Evolutionary conservation across 2,113 vertebrate genomes (phyloP), one percentile per base, ranked within the genome.

Genomic region (Eleginops maclovinus): DNA sequence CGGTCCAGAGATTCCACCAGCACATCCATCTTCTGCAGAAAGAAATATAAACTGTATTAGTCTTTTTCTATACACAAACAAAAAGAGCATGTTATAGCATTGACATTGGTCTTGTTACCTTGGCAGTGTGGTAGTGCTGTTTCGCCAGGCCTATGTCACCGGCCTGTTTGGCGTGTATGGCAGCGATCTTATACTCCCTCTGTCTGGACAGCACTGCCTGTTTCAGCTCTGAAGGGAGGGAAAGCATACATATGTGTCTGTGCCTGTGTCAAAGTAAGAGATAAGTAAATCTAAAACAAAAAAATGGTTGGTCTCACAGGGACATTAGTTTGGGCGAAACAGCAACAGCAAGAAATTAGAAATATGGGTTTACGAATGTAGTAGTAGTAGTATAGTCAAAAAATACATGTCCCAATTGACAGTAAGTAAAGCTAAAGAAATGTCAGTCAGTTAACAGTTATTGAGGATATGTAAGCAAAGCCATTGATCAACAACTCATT

Each of bases 181-280:
- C 97, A 0, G 96, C 96, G 61, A 97, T 77, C 73, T 97, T 97
- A 61, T 97, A 98, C 21, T 96, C 96, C 1, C 92, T 94, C 89
- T 97, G 96, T 59, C 94, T 94, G 79, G 86, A 89, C 86, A 95
- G 84, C 36, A 97, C 80, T 12, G 93, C 86, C n/a, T 85, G 91
- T 76, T 95, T 94, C 15, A 91, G 31, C 43, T 90, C 87, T 95
- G 71, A 17, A 60, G 28, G 68, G 31, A 69, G 14, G 13, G 24
- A 76, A 65, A 19, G 1, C 24, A 69, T 6, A 43, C 24, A 36
- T n/a, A 31, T 36, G 24, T 24, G 19, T 63, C 53, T 47, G 36
- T 41, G 47, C 31, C 26, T 50, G 13, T 36, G 16, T 60, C 8
- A 41, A 16, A 67, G 14, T 13, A 19, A 28, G 19, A 26, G 31